Conservation (phyloP, 2,888 invertebrate species). For the Neria commutata region DNA sequence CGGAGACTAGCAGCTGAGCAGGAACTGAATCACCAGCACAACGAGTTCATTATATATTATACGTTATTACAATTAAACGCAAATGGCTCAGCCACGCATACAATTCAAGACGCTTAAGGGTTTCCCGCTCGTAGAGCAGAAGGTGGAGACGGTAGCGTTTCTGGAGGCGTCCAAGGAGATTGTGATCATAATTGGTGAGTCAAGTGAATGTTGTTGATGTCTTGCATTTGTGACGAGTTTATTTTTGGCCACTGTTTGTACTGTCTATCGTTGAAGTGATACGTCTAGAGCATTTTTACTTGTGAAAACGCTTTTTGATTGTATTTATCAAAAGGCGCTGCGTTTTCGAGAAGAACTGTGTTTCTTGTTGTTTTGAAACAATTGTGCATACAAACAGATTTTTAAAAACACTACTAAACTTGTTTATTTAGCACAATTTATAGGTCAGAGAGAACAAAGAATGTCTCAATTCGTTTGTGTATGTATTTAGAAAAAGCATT, state of each 20-base stretch:
- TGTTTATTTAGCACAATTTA: too few species aligned
- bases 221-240: constrained; percentile 1
- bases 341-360: too few species aligned
- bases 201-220: constrained; percentile 9
- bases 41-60: background rate
- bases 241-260: background rate
- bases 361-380: too few species aligned
- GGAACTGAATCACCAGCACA: background rate
- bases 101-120: constrained; percentile 55
- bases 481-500: too few species aligned
- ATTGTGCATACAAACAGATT: too few species aligned
- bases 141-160: constrained; percentile 68
- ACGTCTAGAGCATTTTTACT: background rate
- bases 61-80: background rate
- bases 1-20: too few species aligned
- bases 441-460: too few species aligned
- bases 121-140: constrained; percentile 68
- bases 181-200: constrained; percentile 71
- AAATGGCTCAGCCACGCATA: constrained; percentile 49
- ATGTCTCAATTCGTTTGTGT: too few species aligned
- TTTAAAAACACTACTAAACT: too few species aligned
- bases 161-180: constrained; percentile 69
- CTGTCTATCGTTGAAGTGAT: background rate
- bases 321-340: too few species aligned
- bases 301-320: too few species aligned